Evolutionary conservation across 2,113 vertebrate species (phyloP).

Genomic region (Felis chaus): DNA sequence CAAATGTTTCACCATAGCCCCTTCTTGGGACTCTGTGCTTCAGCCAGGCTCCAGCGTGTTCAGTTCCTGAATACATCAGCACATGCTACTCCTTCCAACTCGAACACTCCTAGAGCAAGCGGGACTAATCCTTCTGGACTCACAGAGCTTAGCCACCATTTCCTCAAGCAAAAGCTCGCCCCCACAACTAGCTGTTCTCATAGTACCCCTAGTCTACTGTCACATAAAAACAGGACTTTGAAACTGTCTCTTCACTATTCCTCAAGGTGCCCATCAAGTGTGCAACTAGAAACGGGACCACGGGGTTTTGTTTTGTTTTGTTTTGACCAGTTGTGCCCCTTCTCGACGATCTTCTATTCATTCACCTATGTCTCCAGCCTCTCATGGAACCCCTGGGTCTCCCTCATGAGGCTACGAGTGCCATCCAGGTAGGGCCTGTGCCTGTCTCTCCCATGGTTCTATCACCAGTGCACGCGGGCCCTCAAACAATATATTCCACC

Average conservation of each 20-base stretch:
- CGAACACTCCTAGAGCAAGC: not conserved
- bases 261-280: not conserved
- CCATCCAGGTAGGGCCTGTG: not conserved
- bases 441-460: not conserved
- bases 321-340: not conserved
- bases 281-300: not conserved
- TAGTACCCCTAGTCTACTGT: not conserved
- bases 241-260: not conserved
- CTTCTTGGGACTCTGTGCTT: not conserved
- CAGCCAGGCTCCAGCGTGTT: not conserved
- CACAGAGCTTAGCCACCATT: not conserved
- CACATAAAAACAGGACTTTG: not conserved
- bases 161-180: not conserved
- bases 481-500: not conserved
- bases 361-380: not conserved
- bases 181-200: not conserved
- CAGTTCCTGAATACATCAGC: not conserved
- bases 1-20: not conserved
- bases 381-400: not conserved
- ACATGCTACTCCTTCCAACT: not conserved
- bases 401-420: not conserved
- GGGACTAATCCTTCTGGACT: not conserved
- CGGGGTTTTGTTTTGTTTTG: not conserved
- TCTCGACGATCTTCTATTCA: not conserved
- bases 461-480: not conserved